Evolutionary conservation across 2,113 vertebrate genomes (phyloP), one percentile per base, ranked within the genome.

Genomic region (Nasalis larvatus): DNA sequence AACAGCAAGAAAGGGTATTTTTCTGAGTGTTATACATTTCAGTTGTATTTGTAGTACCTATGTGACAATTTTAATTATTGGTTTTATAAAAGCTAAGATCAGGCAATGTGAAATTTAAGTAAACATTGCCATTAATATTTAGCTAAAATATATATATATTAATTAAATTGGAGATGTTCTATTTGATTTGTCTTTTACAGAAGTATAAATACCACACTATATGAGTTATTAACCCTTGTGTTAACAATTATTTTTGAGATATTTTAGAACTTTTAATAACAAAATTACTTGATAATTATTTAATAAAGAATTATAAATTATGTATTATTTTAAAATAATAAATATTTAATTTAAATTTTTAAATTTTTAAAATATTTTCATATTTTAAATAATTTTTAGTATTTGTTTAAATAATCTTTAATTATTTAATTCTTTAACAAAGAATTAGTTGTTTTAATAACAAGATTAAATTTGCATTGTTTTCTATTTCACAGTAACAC

Each of bases 101-200:
- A 95, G 86, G 27, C 60, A 71, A 96, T 80, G 87, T 96, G 37
- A 96, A 86, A 93, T 86, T 95, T 94, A 74, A 18, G 84, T 97
- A 94, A 96, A 81, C 17, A n/a, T 94, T 91, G 25, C 0, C 16
- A 77, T 40, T 96, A 82, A 91, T 95, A 98, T 69, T 97, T 98
- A 95, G 97, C 86, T 90, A 86, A 97, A 97, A 97, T 90, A 58
- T 96, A 97, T 96, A 97, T 96, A 3, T 35, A 94, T 68, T 52
- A 45, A 45, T 74, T 97, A 86, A 83, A 94, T 93, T n/a, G 42
- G 13, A 18, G 95, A 3, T 91, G 47, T 92, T 89, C 23, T 94
- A 73, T 94, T 97, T 98, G 30, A 56, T 68, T 97, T 81, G 13
- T 93, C 80, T 97, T 97, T 98, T 96, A 91, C 82, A 91, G 82